Base-by-base conservation (phyloP, 2,888 invertebrate genomes). In the Meliscaeva auricollis region DNA sequence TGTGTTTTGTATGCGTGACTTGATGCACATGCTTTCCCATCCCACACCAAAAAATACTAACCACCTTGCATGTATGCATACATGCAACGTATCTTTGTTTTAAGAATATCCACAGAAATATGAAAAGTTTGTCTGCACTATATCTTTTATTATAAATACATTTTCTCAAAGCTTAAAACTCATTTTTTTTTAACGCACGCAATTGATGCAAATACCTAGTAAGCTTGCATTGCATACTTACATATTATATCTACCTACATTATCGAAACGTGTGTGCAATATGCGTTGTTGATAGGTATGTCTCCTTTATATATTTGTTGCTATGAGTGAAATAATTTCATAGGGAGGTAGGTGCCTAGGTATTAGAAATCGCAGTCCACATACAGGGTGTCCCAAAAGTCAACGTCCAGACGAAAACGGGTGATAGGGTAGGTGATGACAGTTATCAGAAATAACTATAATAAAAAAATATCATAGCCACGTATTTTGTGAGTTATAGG, bases 71-170 rank as follows among this genome's bases (percentile, higher is more conserved):
- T 78, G 48, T 48, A 22, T 64, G 80, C 64, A 76, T 52, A 48
- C 38, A 26, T 50, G 26, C 22, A 50, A 26, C n/a, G 20, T 48
- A 73, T 77, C 52, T 60, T 68, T 68, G 73, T 58, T 70, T 48
- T 35, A 17, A 56, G 72, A 76, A 66, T 82, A 76, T 20, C 66
- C 66, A 66, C 72, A 68, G 73, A 78, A 78, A 68, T 78, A 78
- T 78, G 72, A 62, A 46, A 30, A 73, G 26, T 80, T 68, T 81
- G 62, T 75, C 17, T 70, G 46, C 30, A 22, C 15, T 52, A n/a
- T n/a, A 26, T 52, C n/a, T 50, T 79, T 69, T 78, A 68, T 72
- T 82, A 73, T 46, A 73, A 73, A 69, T 60, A 70, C 32, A 77
- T 73, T 69, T 66, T 73, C 26, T 68, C 78, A 60, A 66, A 56